A percentile compares a stretch with the other conserved stretches of the same genome.
phyloP scores from a whole-genome alignment of 1,140 invertebrate species.

The Drosophila leontia region DNA sequence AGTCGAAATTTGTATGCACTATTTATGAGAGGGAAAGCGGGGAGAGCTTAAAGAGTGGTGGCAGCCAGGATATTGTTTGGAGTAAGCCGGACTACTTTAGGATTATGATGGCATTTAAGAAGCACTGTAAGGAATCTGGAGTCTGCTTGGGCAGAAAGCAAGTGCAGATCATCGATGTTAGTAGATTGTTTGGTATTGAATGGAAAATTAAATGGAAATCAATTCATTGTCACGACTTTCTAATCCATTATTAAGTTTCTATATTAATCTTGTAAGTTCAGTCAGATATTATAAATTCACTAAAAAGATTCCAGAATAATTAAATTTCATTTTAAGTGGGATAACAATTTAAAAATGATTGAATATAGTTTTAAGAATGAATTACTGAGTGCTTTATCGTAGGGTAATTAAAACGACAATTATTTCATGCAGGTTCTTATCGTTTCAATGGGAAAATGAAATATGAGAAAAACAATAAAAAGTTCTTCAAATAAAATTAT shows the following conservation, averaged over 20 bases:
- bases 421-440: not conserved
- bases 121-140: not conserved
- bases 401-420: not conserved
- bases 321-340: not conserved
- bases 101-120: conserved; percentile 35
- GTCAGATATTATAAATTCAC: not conserved
- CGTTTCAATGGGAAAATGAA: not conserved
- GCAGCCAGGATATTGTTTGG: conserved; percentile 12
- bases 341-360: not conserved
- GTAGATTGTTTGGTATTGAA: not conserved
- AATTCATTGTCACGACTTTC: not conserved
- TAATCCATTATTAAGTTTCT: not conserved
- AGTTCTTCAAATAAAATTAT: not conserved
- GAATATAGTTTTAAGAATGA: not conserved
- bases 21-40: conserved; percentile 26
- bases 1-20: conserved; percentile 67
- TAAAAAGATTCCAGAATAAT: not conserved
- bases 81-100: conserved; percentile 19
- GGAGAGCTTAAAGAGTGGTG: conserved; percentile 11
- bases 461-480: conserved; percentile 1
- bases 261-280: not conserved
- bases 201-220: not conserved
- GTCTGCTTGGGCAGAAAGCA: not conserved
- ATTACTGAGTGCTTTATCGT: not conserved
- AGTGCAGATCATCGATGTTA: not conserved